Percentiles rank a stretch among this genome's conserved stretches.
phyloP scores from a whole-genome alignment of 2,797 vertebrate species.

The Muscicapa striata region DNA sequence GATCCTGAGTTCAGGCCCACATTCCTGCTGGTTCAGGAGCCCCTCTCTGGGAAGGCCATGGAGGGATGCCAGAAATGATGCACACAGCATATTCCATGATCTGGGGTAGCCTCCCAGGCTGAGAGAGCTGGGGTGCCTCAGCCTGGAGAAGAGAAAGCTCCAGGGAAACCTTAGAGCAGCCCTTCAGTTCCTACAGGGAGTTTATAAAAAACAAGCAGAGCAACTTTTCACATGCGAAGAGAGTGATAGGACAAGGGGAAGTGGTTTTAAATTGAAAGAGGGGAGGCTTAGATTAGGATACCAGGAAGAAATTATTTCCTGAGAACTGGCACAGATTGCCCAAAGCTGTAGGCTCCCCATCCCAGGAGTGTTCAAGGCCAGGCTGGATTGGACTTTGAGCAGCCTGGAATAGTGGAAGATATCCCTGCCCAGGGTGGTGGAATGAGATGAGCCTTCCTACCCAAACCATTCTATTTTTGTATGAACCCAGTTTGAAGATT shows the following conservation, averaged over 20 bases:
- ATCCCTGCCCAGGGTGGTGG: neutral
- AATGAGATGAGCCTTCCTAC: neutral
- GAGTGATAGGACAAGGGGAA: neutral
- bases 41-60: accelerated
- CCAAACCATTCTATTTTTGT: neutral
- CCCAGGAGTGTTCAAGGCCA: neutral
- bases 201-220: neutral
- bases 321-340: neutral
- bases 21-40: neutral
- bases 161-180: neutral
- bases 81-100: neutral
- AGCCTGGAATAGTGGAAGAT: neutral
- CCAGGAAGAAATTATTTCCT: neutral
- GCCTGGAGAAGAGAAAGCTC: neutral
- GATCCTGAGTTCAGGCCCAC: neutral
- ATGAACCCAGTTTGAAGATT: neutral
- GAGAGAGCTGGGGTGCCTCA: neutral
- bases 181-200: neutral
- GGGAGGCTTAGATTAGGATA: neutral
- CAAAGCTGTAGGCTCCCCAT: neutral
- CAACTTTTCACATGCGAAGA: neutral
- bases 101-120: neutral
- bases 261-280: neutral
- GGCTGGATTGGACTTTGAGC: neutral
- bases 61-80: neutral